These are phyloP conservation scores for Tortrix viridana DNA, from an alignment of 2,888 invertebrate genomes.

Conservation along the genomic window DNA sequence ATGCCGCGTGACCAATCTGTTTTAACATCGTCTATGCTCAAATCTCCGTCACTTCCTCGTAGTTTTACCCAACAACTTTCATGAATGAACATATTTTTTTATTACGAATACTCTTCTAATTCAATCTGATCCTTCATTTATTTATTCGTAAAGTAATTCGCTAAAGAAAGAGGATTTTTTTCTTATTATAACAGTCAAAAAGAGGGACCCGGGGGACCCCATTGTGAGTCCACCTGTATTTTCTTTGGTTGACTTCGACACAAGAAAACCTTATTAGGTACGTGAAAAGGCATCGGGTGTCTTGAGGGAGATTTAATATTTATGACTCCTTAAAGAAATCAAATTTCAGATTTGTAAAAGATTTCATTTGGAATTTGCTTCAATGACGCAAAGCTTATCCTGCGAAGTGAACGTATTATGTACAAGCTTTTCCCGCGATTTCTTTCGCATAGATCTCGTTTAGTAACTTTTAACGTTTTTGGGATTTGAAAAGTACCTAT, in stretches of 20 bases:
- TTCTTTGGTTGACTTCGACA: slow-evolving; percentile 66
- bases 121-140: slow-evolving; percentile 68
- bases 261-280: slow-evolving; percentile 77
- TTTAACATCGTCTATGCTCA: slow-evolving; percentile 8
- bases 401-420: too few species aligned
- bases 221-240: slow-evolving; percentile 79
- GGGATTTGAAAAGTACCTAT: too few species aligned
- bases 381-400: too few species aligned
- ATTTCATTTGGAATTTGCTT: background rate
- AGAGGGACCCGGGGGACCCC: slow-evolving; percentile 64
- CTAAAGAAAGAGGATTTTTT: slow-evolving; percentile 65
- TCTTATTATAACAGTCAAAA: slow-evolving; percentile 81
- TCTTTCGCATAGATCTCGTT: too few species aligned
- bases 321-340: slow-evolving; percentile 56
- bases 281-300: slow-evolving; percentile 74
- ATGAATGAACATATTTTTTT: slow-evolving; percentile 77
- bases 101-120: slow-evolving; percentile 78
- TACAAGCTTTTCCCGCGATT: too few species aligned
- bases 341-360: slow-evolving; percentile 32
- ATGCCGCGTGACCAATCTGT: slow-evolving; percentile 12
- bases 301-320: slow-evolving; percentile 71
- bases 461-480: too few species aligned
- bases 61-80: slow-evolving; percentile 72
- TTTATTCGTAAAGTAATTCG: slow-evolving; percentile 79
- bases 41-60: slow-evolving; percentile 62